Conservation (phyloP, 2,888 invertebrate species). For the Ormyrus thymus region DNA sequence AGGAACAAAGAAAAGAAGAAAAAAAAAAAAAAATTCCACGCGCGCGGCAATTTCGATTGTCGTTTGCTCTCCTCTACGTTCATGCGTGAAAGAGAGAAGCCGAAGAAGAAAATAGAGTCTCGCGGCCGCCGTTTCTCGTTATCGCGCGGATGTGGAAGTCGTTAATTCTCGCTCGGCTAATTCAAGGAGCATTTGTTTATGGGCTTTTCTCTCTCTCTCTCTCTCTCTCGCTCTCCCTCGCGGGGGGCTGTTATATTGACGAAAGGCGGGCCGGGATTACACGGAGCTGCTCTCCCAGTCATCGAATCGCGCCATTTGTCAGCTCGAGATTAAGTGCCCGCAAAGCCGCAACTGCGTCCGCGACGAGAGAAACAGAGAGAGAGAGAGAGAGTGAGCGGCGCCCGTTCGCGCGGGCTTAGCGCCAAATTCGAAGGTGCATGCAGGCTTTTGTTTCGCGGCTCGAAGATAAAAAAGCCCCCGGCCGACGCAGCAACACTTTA, state of each 20-base stretch:
- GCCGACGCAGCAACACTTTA: constrained; percentile 50
- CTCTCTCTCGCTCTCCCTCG: not conserved
- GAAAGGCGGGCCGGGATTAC: constrained; percentile 51
- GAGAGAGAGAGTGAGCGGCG: no score
- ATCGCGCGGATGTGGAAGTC: constrained; percentile 50
- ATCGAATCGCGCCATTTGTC: constrained; percentile 72
- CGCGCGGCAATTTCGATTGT: constrained; percentile 37
- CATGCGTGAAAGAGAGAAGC: constrained; percentile 21
- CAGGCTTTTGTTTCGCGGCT: constrained; percentile 14
- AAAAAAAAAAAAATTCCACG: constrained; percentile 22
- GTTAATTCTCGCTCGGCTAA: constrained; percentile 54
- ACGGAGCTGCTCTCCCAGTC: constrained; percentile 65
- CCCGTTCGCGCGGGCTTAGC: constrained; percentile 22
- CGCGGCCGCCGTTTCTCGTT: not conserved
- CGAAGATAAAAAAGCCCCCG: constrained; percentile 25
- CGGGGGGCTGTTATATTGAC: constrained; percentile 1
- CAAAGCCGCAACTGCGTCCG: constrained; percentile 66
- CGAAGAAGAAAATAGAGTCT: not conserved
- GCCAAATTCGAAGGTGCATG: constrained; percentile 12
- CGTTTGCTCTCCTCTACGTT: constrained; percentile 10
- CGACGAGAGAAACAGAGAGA: no score
- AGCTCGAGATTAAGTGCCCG: constrained; percentile 70
- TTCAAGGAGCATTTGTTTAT: constrained; percentile 47
- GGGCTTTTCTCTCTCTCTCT: constrained; percentile 22
- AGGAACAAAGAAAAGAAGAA: constrained; percentile 25